Conservation (phyloP, 1,140 invertebrate genomes). For the Phymorhynchus buccinoides region DNA sequence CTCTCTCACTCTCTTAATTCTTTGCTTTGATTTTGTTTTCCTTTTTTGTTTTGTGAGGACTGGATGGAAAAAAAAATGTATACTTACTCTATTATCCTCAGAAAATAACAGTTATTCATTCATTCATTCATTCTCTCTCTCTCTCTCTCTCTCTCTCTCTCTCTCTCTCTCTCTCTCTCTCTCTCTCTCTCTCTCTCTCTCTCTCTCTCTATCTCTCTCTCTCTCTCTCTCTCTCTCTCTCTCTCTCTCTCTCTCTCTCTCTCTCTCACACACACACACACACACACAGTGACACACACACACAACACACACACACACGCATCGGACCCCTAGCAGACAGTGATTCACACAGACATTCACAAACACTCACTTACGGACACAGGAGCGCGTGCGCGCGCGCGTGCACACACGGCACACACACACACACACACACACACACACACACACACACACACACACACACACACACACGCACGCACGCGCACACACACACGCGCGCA, state of each 20-base stretch:
- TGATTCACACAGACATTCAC: not conserved
- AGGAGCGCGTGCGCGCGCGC: too few relatives aligned
- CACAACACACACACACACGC: not conserved
- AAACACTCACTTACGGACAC: not conserved
- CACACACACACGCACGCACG: constrained; percentile 17
- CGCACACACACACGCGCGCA: not conserved
- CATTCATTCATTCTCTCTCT: not conserved
- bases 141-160: not conserved
- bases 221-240: constrained; percentile 21
- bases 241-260: not conserved
- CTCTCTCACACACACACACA: not conserved
- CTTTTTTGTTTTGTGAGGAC: too few relatives aligned
- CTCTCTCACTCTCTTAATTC: not conserved
- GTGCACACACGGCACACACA: not conserved
- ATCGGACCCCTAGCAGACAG: too few relatives aligned
- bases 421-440: not conserved
- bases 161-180: not conserved
- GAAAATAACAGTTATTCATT: too few relatives aligned
- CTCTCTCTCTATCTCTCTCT: constrained; percentile 18
- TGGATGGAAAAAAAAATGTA: too few relatives aligned
- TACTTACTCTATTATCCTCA: too few relatives aligned
- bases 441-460: constrained; percentile 24
- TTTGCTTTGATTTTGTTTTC: too few relatives aligned
- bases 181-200: constrained; percentile 12
- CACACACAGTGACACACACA: not conserved